These are phyloP conservation scores for Physeter macrocephalus DNA, from an alignment of 2,113 vertebrate species.

Conservation along the genomic window DNA sequence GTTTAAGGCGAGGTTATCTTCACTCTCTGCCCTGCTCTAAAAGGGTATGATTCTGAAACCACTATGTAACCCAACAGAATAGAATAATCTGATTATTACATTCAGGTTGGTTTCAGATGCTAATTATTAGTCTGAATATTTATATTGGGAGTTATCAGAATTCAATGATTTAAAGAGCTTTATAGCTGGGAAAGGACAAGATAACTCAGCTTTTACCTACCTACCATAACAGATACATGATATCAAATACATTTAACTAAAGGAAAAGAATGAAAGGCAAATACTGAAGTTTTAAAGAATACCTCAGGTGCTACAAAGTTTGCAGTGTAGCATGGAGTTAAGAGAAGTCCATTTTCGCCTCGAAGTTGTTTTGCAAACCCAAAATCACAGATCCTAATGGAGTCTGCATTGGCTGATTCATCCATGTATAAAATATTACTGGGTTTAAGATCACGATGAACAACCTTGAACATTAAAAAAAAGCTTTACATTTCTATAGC, in stretches of 20 bases:
- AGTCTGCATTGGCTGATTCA: conserved; percentile 95
- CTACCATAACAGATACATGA: not conserved
- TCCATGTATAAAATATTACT: conserved; percentile 99
- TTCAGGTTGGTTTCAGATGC: not conserved
- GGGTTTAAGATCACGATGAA: conserved; percentile 97
- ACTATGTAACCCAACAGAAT: not conserved
- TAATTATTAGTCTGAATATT: not conserved
- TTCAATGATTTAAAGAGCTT: conserved; percentile 23
- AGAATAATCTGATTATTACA: not conserved
- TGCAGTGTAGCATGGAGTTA: conserved; percentile 97
- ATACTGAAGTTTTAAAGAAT: conserved; percentile 47
- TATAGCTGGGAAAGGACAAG: not conserved
- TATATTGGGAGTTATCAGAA: not conserved
- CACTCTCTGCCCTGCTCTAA: not conserved
- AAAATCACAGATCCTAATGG: conserved; percentile 98
- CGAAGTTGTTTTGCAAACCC: conserved; percentile 97
- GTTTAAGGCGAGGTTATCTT: not conserved
- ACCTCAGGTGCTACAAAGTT: conserved; percentile 99
- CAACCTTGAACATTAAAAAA: conserved; percentile 84
- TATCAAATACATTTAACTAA: not conserved
- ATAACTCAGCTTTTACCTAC: not conserved
- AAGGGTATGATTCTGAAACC: not conserved
- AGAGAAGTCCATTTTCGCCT: conserved; percentile 94
- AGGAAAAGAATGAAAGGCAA: conserved; percentile 39
- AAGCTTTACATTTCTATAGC: not conserved